Percentiles rank a stretch among this genome's conserved stretches.
These are phyloP conservation scores for Hirtodrosophila trivittata DNA, from an alignment of 2,888 invertebrate genomes.

Conservation along the genomic window DNA sequence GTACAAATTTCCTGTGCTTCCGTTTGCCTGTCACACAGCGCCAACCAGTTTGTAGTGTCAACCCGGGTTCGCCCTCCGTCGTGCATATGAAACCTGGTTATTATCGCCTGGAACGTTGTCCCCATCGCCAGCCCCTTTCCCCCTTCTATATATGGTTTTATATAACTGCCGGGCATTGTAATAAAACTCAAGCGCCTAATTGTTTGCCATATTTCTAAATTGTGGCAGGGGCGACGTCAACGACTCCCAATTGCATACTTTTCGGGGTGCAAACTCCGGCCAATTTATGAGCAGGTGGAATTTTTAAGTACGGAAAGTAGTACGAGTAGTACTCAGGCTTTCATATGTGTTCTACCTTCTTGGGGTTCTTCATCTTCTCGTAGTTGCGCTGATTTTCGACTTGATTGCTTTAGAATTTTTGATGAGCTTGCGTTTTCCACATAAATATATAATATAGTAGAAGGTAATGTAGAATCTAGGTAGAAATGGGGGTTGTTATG, in stretches of 20 bases:
- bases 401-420: constrained; percentile 74
- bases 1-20: constrained; percentile 77
- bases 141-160: constrained; percentile 28
- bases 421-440: constrained; percentile 57
- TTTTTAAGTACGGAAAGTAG: constrained; percentile 62
- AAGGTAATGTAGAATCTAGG: not conserved
- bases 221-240: constrained; percentile 42
- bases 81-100: constrained; percentile 68
- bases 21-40: constrained; percentile 66
- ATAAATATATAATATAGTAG: constrained; percentile 2
- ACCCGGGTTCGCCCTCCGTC: constrained; percentile 18
- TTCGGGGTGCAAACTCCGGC: constrained; percentile 31
- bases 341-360: constrained; percentile 13
- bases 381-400: constrained; percentile 71
- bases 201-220: constrained; percentile 76
- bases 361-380: constrained; percentile 37
- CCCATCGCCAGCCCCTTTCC: constrained; percentile 5
- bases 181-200: constrained; percentile 77
- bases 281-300: constrained; percentile 77
- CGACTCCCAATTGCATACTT: constrained; percentile 65
- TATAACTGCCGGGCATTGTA: constrained; percentile 76
- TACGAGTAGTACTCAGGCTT: constrained; percentile 13
- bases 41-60: constrained; percentile 53
- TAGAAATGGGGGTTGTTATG: too few relatives aligned
- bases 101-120: constrained; percentile 73